Base-by-base conservation (phyloP, 1,140 invertebrate genomes). In the Lineus longissimus region DNA sequence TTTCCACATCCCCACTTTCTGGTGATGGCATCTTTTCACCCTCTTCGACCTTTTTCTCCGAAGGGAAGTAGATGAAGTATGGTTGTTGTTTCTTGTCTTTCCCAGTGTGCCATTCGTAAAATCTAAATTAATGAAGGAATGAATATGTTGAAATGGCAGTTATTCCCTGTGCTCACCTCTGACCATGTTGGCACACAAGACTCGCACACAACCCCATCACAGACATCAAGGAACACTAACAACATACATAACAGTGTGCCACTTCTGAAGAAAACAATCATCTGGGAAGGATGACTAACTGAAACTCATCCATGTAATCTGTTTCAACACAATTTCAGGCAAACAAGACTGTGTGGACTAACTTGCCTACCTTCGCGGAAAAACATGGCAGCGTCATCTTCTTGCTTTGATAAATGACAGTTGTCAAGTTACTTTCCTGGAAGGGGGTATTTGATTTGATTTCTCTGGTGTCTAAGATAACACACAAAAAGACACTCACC, bases 101-200 rank as follows among this genome's bases (percentile, higher is more conserved):
- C 4, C 66, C 72, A 13, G 88, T 88, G 77, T 92, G 87, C 92
- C 92, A 94, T 81, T 94, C 92, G 81, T 90, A 94, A 76, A 90
- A 93, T 1, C 80, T 82, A 73, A 69, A 27, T 51, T 61, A 70
- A 62, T 51, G 54, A 55, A 6, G 59, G 31, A 19, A 13, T 13
- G 23, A 9, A 54, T 15, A 15, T 13, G 19, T 13, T 43, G 11
- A 43, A 43, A 43, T 11, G 40, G 19, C 11, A 43, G 11, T 19
- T 13, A 43, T 11, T 43, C 19, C 40, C 11, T 19, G 40, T 43
- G 40, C 11, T 43, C 19, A 13, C 19, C 40, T 19, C 19, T 43
- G 40, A 19, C 19, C 11, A 43, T 43, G 40, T 13, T 43, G 40
- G 19, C 40, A 13, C 11, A 43, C 19, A 43, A 13, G 40, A 43